Evolutionary conservation across 2,888 invertebrate species (phyloP).

Genomic region (Odontothrips loti): DNA sequence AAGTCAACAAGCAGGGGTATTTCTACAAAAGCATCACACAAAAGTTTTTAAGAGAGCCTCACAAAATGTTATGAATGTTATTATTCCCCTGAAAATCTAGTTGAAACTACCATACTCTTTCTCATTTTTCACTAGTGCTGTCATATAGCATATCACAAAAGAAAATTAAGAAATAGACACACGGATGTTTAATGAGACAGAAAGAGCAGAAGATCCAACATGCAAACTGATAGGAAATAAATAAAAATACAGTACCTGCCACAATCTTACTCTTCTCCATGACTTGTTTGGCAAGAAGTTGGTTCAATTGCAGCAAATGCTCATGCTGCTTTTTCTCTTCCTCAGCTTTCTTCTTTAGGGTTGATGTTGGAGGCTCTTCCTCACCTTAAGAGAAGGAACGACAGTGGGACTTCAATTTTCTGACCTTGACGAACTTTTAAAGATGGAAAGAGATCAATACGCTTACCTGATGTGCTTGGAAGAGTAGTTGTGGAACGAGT

Average conservation of each 20-base stretch:
- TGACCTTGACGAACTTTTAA: constrained; percentile 25
- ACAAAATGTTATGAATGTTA: background rate
- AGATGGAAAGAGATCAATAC: background rate
- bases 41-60: background rate
- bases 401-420: constrained; percentile 3
- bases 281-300: constrained; percentile 87
- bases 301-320: constrained; percentile 83
- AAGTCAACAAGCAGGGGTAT: background rate
- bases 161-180: background rate
- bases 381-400: constrained; percentile 30
- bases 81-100: background rate
- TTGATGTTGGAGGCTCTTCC: constrained; percentile 45
- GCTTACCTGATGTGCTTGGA: background rate
- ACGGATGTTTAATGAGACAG: background rate
- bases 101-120: background rate
- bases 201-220: background rate
- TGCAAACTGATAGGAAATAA: constrained; percentile 36
- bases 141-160: background rate
- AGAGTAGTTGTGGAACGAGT: constrained; percentile 43
- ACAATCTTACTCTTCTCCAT: constrained; percentile 94
- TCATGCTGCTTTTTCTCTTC: constrained; percentile 85
- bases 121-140: background rate
- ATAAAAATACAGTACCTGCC: constrained; percentile 63
- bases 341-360: constrained; percentile 65
- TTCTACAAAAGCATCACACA: background rate